Evolutionary conservation across 2,113 vertebrate genomes (phyloP).

Genomic region (Nymphicus hollandicus): DNA sequence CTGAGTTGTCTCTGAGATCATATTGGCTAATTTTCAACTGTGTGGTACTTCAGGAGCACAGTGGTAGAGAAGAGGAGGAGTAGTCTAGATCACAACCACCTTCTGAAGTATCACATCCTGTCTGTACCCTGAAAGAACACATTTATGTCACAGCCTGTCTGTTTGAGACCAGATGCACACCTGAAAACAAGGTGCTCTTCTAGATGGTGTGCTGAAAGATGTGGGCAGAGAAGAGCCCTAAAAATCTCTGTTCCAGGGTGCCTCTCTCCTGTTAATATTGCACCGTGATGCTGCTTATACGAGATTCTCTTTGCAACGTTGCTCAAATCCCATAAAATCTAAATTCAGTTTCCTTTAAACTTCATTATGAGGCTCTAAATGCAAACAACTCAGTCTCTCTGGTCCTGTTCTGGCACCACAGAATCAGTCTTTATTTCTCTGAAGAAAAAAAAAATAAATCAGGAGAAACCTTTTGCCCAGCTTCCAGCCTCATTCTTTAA

Average conservation of each 20-base stretch:
- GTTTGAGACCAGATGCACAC: not conserved
- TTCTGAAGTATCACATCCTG: not conserved
- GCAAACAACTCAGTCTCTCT: not conserved
- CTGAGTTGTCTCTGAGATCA: not conserved
- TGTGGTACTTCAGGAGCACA: not conserved
- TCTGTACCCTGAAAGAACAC: not conserved
- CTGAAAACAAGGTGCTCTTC: not conserved
- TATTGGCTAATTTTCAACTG: not conserved
- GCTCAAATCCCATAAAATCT: not conserved
- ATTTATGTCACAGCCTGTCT: not conserved
- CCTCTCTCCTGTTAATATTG: not conserved
- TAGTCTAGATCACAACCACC: not conserved
- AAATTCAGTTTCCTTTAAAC: not conserved
- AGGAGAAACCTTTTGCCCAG: not conserved
- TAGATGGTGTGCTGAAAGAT: not conserved
- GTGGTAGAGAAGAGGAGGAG: not conserved
- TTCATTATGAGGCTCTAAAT: not conserved
- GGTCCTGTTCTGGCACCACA: not conserved
- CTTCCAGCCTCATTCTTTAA: not conserved
- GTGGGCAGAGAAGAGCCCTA: not conserved
- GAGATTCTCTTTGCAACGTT: not conserved
- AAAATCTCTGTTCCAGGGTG: not conserved
- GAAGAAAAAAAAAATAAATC: not conserved
- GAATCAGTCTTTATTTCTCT: not conserved
- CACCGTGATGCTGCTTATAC: not conserved